Evolutionary conservation across 2,888 invertebrate genomes (phyloP), one percentile per base, ranked within the genome.

Genomic region (Miltochrista miniata): DNA sequence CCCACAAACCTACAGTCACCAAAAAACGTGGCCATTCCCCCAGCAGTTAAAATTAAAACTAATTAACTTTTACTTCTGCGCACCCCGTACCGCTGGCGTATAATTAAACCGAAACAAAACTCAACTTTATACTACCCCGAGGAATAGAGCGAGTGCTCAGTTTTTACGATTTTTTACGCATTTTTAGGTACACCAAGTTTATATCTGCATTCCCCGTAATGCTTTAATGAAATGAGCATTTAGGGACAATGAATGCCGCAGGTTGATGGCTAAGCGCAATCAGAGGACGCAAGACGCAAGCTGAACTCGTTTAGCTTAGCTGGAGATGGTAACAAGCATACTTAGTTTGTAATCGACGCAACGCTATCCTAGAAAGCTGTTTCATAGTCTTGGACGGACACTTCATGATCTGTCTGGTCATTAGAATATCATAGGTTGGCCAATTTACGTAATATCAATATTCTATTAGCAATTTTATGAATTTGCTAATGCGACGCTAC

Each of bases 41-140:
- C 62, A 61, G 68, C 78, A 76, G 79, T 85, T 81, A 87, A 85
- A 87, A 87, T 87, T 87, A 80, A 83, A 85, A 79, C 83, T 85
- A 86, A 87, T 85, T 87, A 86, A 84, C 85, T 86, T 87, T 86
- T 83, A 81, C 81, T 80, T 85, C 74, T 61, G 69, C 64, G 65
- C 70, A 71, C 65, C 72, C 74, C 72, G 65, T 68, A 74, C 72
- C 78, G 67, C 75, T 59, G 57, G 78, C 72, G 83, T 76, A 77
- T 84, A 81, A 87, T 87, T 87, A 87, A 87, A 87, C 80, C 79
- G 78, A 83, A 85, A 85, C 86, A 85, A 84, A 85, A 87, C 77
- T 83, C 76, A 79, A 81, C 79, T 83, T 85, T 79, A 83, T 76
- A 68, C 72, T 68, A 68, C 86, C 83, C 85, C 58, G 54, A 81